Base-by-base conservation (phyloP, 2,888 invertebrate genomes). In the Drosophila buzzatii region DNA sequence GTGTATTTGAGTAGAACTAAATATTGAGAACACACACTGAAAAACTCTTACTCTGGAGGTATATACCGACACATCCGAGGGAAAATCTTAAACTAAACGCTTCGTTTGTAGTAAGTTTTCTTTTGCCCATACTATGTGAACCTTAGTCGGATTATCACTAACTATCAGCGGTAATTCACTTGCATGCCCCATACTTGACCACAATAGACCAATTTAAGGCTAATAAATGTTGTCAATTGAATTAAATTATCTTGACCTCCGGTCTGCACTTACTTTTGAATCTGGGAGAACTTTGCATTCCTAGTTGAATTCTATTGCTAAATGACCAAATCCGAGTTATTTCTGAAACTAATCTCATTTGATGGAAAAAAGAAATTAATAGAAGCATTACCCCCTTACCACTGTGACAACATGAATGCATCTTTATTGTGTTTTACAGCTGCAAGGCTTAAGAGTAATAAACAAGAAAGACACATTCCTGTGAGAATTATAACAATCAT, bases 161-260 rank as follows among this genome's bases (percentile, higher is more conserved):
- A 31, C 42, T 27, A 52, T 23, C 56, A 49, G 20, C 20, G 51
- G 52, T 49, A 51, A 31, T 57, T 49, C 42, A n/a, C 47, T 35
- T 18, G 31, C 23, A 37, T 51, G 14, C 49, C n/a, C 18, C 18
- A 41, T 27, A 18, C 20, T 39, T 33, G 20, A 35, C 16, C 51
- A 70, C 59, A 73, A 73, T 59, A 45, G 64, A 23, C 55, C 76
- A 71, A 73, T 76, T 73, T 52, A 71, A 55, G 31, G 9, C 39
- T 45, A 44, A 39, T 44, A 56, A 47, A 39, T 49, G 51, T 14
- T 47, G 42, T 52, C 57, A 73, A 76, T 73, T 73, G 63, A 55
- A 56, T 45, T 76, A n/a, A 76, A 76, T 76, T 73, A 63, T 58
- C 2, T 7, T 23, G 47, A 58, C 23, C 65, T 31, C 33, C 41